These are phyloP conservation scores for Vannuccia rotundouncinata DNA, from an alignment of 2,888 invertebrate species.

Conservation along the genomic window DNA sequence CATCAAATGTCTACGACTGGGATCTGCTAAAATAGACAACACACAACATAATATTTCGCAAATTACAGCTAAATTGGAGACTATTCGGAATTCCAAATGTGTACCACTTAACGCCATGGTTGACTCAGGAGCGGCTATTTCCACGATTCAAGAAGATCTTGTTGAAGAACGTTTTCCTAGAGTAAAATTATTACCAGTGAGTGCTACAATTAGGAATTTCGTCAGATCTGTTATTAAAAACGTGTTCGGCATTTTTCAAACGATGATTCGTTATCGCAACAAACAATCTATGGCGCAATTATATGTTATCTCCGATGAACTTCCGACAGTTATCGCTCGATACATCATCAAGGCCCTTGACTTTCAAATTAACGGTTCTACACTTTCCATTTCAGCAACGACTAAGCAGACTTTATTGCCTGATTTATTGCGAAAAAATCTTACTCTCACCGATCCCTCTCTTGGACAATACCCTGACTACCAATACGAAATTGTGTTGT, in stretches of 20 bases:
- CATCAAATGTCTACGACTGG: neutral
- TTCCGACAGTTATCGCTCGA: neutral
- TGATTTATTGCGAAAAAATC: neutral
- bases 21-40: neutral
- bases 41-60: neutral
- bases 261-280: neutral
- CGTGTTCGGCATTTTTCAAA: neutral
- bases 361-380: neutral
- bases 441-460: neutral
- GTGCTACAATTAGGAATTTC: neutral
- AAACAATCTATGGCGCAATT: neutral
- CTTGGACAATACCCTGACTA: conserved; percentile 13
- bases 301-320: neutral
- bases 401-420: neutral
- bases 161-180: neutral
- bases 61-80: neutral
- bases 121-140: neutral
- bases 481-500: conserved; percentile 6
- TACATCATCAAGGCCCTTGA: neutral
- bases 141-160: neutral
- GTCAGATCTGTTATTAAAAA: neutral
- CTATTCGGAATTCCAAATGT: neutral
- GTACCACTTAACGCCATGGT: conserved; percentile 1
- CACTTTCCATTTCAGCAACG: neutral
- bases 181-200: neutral